These are phyloP conservation scores for Penaeus vannamei DNA, from an alignment of 1,140 invertebrate species.

Conservation along the genomic window DNA sequence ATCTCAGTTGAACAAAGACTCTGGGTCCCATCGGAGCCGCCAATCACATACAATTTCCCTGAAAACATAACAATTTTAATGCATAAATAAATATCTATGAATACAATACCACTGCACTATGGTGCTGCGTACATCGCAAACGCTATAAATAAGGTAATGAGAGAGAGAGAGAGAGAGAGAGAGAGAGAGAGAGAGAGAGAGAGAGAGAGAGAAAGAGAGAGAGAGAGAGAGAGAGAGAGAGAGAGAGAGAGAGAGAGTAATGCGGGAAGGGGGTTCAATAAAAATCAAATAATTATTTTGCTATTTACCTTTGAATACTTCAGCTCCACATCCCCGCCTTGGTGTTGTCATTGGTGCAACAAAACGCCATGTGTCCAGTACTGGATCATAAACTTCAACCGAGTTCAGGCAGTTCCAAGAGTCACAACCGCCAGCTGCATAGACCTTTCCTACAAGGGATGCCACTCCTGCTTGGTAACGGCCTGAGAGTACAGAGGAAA, in stretches of 20 bases:
- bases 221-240: too few relatives aligned
- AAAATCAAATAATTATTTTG: background rate
- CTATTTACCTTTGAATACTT: conserved; percentile 76
- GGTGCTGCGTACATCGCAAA: too few relatives aligned
- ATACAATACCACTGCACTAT: too few relatives aligned
- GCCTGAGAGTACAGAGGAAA: conserved; percentile 72
- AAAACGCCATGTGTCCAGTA: conserved; percentile 72
- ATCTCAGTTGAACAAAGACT: conserved; percentile 80
- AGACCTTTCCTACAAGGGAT: conserved; percentile 72
- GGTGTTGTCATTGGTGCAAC: conserved; percentile 79
- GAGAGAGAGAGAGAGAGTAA: too few relatives aligned
- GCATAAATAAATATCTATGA: too few relatives aligned
- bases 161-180: too few relatives aligned
- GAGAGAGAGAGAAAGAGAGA: too few relatives aligned
- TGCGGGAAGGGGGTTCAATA: too few relatives aligned
- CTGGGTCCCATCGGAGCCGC: conserved; percentile 82
- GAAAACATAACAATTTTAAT: background rate
- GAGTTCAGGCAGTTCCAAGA: conserved; percentile 75
- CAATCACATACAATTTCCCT: conserved; percentile 79
- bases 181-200: too few relatives aligned
- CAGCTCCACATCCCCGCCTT: conserved; percentile 80
- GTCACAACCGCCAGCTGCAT: conserved; percentile 76
- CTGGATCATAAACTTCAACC: conserved; percentile 75
- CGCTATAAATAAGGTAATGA: too few relatives aligned
- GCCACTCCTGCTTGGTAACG: conserved; percentile 82